Evolutionary conservation across 1,140 invertebrate genomes (phyloP), one percentile per base, ranked within the genome.

Genomic region (Alviniconcha marisindica): DNA sequence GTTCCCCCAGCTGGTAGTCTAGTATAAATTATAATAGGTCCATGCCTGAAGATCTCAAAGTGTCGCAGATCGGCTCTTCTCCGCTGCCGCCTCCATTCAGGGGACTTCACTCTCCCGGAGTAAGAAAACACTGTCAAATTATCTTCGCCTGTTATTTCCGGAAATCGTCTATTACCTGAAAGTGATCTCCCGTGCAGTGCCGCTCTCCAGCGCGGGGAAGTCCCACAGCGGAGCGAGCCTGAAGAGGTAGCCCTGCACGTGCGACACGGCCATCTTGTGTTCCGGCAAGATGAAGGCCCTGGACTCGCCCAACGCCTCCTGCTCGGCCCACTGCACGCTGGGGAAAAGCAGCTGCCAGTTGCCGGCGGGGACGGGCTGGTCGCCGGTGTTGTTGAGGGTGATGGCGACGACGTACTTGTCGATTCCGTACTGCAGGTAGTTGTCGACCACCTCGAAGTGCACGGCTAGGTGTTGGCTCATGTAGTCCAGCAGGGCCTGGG

Each of bases 181-280:
- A 18, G 74, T 71, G 56, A 90, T 84, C 21, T 76, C 48, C 14
- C 86, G 56, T 21, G 80, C 36, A 28, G 85, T 60, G 1, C 82
- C 81, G 1, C 85, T 84, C 0, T 69, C n/a, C 40, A 89, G 38
- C 0, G 81, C 36, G n/a, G 56, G 66, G 84, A 90, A 87, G 14
- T 73, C 66, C 0, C 74, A 1, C n/a, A 77, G 44, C 24, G 90
- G 90, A 12, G 78, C 82, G n/a, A 91, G 36, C 71, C 85, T 84
- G 71, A 87, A 91, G 44, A 91, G 84, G 83, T 88, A 88, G 18
- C 91, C 91, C 4, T 88, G 83, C 0, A 88, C 82, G 74, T 92
- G 91, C 7, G 44, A 42, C 0, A 90, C 21, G n/a, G 78, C 82
- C 40, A 92, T 83, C n/a, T 83, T 79, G 31, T 81, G 78, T 1